Percentiles rank a stretch among this genome's conserved stretches.
Conservation (phyloP, 2,888 invertebrate species). For the Disparrhopalites patrizii region DNA sequence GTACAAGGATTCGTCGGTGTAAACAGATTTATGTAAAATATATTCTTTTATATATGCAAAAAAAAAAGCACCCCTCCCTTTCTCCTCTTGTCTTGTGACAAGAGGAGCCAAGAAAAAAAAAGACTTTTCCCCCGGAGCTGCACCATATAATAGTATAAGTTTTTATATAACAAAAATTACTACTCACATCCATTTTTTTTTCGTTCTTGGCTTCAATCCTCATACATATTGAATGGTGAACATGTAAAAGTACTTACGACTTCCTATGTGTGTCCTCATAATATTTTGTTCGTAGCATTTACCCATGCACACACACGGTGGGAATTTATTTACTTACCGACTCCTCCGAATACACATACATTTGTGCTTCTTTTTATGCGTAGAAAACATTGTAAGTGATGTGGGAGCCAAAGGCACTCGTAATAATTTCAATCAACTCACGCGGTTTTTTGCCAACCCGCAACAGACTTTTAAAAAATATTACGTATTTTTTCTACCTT, state of each 20-base stretch:
- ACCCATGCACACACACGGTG: not conserved
- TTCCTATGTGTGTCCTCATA: not conserved
- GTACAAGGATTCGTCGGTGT: not conserved
- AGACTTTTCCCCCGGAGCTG: not conserved
- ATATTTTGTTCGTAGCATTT: not conserved
- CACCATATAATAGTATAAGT: no score
- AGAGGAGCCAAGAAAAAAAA: not conserved
- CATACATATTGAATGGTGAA: no score
- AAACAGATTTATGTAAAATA: slow-evolving; percentile 4
- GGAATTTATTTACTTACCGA: not conserved
- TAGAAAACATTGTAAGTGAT: no score
- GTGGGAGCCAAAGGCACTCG: not conserved
- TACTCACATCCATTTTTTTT: no score
- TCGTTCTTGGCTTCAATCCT: no score
- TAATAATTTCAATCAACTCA: not conserved
- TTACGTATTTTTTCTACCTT: not conserved
- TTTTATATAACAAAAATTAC: no score
- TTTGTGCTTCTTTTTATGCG: slow-evolving; percentile 1
- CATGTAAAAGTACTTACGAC: no score
- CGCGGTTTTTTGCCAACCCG: not conserved
- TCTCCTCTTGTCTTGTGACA: not conserved
- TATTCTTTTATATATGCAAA: not conserved
- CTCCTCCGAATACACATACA: not conserved
- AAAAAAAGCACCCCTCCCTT: no score
- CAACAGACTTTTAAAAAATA: not conserved